These are phyloP conservation scores for Cataglyphis albicans DNA, from an alignment of 2,888 invertebrate genomes.

Conservation along the genomic window DNA sequence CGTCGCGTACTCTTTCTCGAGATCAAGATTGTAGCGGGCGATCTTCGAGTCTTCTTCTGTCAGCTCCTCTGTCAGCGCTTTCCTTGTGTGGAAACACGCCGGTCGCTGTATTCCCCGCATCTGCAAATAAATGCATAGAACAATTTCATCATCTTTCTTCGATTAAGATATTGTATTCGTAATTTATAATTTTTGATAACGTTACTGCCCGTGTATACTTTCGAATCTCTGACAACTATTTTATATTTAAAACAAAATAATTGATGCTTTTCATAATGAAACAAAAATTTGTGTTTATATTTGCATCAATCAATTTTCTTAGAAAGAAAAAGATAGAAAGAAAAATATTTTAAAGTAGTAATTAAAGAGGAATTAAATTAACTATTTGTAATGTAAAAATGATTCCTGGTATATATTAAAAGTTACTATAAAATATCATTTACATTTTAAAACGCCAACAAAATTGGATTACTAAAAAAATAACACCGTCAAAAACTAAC, in stretches of 20 bases:
- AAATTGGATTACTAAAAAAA: not conserved
- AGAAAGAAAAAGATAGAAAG: not conserved
- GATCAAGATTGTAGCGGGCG: constrained; percentile 67
- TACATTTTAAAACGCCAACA: not conserved
- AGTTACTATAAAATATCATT: not conserved
- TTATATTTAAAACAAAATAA: not conserved
- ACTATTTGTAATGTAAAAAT: not conserved
- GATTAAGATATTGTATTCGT: not conserved
- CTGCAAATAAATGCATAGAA: constrained; percentile 73
- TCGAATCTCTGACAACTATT: not conserved
- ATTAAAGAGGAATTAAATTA: not conserved
- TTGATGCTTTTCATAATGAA: not conserved
- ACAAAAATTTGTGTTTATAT: not conserved
- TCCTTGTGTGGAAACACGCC: constrained; percentile 75
- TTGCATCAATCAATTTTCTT: not conserved
- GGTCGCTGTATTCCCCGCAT: constrained; percentile 78
- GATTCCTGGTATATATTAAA: not conserved
- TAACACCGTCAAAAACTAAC: not conserved
- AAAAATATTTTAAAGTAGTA: not conserved
- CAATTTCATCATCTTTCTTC: not conserved
- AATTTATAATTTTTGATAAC: not conserved
- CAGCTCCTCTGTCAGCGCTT: constrained; percentile 71
- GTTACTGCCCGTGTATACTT: not conserved
- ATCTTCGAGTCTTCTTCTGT: constrained; percentile 62
- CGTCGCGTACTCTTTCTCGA: constrained; percentile 63